Base-by-base conservation (phyloP, 2,888 invertebrate species). In the Endomychus coccineus region DNA sequence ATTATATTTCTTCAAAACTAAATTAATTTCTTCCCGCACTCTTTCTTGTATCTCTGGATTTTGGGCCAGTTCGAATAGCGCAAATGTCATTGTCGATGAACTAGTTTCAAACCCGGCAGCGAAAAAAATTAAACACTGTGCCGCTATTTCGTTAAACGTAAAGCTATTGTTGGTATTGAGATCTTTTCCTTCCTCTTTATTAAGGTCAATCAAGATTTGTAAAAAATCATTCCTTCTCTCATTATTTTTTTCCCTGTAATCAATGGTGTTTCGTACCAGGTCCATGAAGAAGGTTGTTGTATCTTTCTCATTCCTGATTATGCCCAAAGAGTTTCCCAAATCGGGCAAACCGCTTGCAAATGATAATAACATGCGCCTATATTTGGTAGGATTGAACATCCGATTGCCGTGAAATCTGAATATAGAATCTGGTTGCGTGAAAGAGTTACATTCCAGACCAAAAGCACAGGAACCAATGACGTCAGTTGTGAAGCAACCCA, bases 401-500 rank as follows among this genome's bases (percentile, higher is more conserved):
- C 32, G 40, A 27, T 43, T 38, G 5, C 53, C 52, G 36, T 42
- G 45, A 25, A 34, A 27, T 22, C 46, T 39, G 54, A 75, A 75
- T n/a, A 42, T 43, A 3, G 71, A 68, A 40, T 71, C 58, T 0
- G 69, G 59, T 50, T 71, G 66, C 28, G 66, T 64, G 33, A 76
- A 70, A 12, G 71, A 68, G 46, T 75, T 71, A 42, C 70, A 71
- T 39, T 75, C 71, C 3, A 76, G 61, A 19, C 75, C 76, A 50
- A 76, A 77, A 5, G 74, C 75, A 34, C 74, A 70, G 36, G 70
- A 70, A 0, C 72, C 74, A 16, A 76, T 72, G 3, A 75, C 71
- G 48, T 75, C 75, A 62, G 74, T 73, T 0, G 74, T 68, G 48
- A 70, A 75, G 41, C 69, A 69, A 3, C 71, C 71, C 40, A 70